Conservation (phyloP, 2,888 invertebrate genomes). For the Hirtodrosophila cameraria region DNA sequence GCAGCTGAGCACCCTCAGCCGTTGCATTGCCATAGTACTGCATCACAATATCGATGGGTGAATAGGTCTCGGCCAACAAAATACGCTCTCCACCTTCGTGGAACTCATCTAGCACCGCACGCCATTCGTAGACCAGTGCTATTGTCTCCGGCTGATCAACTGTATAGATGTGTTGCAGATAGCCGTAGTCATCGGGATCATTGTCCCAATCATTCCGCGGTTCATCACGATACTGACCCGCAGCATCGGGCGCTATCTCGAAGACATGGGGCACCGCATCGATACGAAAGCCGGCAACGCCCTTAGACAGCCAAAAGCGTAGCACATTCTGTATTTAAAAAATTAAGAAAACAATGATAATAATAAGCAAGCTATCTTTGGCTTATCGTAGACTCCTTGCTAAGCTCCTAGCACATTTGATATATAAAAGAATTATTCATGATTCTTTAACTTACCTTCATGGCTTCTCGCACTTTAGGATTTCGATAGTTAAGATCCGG, state of each 20-base stretch:
- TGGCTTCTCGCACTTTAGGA: conserved; percentile 83
- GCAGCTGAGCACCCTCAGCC: conserved; percentile 85
- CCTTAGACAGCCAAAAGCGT: conserved; percentile 90
- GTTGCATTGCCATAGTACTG: conserved; percentile 86
- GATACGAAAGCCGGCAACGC: conserved; percentile 91
- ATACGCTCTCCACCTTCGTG: conserved; percentile 83
- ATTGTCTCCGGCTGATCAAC: conserved; percentile 86
- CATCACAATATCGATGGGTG: conserved; percentile 85
- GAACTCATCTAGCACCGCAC: conserved; percentile 85
- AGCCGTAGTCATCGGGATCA: conserved; percentile 85
- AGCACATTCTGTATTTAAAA: conserved; percentile 85
- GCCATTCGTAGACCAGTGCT: conserved; percentile 86
- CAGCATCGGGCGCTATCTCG: conserved; percentile 69
- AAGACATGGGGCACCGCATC: conserved; percentile 86
- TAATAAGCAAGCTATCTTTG: neutral
- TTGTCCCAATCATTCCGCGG: conserved; percentile 84
- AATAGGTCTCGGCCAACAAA: conserved; percentile 87
- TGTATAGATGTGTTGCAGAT: conserved; percentile 87
- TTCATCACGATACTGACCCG: conserved; percentile 84
- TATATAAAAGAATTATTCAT: neutral
- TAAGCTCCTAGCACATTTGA: too few relatives aligned
- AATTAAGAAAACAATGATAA: too few relatives aligned
- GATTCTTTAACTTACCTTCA: conserved; percentile 78
- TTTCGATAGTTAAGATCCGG: conserved; percentile 89
- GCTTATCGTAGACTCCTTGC: too few relatives aligned